Evolutionary conservation across 2,888 invertebrate species (phyloP).

Genomic region (Plutella xylostella): DNA sequence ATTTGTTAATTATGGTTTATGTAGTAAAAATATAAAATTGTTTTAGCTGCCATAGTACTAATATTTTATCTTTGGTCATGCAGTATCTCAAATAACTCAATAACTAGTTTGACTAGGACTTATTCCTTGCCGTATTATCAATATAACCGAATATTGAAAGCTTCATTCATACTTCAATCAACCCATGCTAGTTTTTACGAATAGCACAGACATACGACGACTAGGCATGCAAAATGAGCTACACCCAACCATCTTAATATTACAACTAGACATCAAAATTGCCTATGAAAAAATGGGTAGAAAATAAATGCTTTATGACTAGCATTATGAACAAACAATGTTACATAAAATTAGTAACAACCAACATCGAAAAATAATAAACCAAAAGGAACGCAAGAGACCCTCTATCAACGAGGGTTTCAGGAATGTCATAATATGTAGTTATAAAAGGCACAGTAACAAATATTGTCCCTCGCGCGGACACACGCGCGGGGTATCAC

Average conservation of each 20-base stretch:
- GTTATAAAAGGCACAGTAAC: slow-evolving; percentile 43
- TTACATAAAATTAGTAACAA: neutral
- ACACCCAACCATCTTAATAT: neutral
- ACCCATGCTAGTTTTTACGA: neutral
- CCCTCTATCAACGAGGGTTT: neutral
- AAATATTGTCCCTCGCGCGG: slow-evolving; percentile 34
- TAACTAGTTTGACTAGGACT: too few species aligned
- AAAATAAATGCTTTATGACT: slow-evolving; percentile 3
- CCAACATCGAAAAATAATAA: neutral
- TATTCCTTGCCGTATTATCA: too few species aligned
- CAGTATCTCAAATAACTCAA: too few species aligned
- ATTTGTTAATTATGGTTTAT: too few species aligned
- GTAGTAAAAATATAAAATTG: too few species aligned
- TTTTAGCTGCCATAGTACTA: too few species aligned
- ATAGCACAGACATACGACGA: neutral
- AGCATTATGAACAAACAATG: too few species aligned
- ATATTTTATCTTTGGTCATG: too few species aligned
- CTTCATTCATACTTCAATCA: too few species aligned
- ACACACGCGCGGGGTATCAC: slow-evolving; percentile 35
- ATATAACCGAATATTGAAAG: too few species aligned
- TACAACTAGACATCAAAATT: neutral
- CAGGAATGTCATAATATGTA: neutral
- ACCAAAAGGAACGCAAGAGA: too few species aligned
- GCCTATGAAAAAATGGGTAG: neutral
- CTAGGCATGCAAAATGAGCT: neutral